phyloP scores from a whole-genome alignment of 1,140 invertebrate genomes.

The Bombus confusus region DNA sequence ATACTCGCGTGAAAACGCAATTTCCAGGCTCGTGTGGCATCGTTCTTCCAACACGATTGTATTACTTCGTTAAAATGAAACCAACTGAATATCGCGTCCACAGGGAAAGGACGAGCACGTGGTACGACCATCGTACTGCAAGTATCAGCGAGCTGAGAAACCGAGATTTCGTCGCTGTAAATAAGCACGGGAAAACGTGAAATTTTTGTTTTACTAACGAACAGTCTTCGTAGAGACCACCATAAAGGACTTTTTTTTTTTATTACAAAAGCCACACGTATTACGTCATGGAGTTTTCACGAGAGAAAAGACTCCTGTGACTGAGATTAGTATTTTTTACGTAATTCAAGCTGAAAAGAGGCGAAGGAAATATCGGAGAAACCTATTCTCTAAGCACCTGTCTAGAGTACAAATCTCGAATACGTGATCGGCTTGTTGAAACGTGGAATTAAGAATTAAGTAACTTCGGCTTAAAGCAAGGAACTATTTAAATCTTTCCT shows the following conservation, averaged over 20 bases:
- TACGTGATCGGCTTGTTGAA: neutral
- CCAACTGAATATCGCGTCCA: neutral
- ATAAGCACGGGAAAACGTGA: neutral
- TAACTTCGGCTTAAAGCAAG: neutral
- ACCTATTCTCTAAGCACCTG: neutral
- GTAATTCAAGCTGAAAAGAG: neutral
- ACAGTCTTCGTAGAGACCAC: neutral
- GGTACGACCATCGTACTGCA: neutral
- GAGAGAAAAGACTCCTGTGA: neutral
- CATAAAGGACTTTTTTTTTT: no score
- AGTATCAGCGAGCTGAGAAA: constrained; percentile 14
- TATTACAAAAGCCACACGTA: no score
- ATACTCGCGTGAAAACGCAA: constrained; percentile 50
- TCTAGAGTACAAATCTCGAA: neutral
- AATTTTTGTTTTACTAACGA: neutral
- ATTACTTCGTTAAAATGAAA: constrained; percentile 45
- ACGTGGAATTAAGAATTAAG: constrained; percentile 17
- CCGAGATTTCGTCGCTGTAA: constrained; percentile 12
- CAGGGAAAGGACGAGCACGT: neutral
- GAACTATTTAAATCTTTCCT: constrained; percentile 1
- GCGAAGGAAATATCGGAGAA: neutral
- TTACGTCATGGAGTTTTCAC: no score
- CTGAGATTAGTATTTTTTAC: neutral
- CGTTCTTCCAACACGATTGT: constrained; percentile 36
- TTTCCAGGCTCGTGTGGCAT: constrained; percentile 30